phyloP scores from a whole-genome alignment of 2,113 vertebrate species.

The Lycaon pictus region DNA sequence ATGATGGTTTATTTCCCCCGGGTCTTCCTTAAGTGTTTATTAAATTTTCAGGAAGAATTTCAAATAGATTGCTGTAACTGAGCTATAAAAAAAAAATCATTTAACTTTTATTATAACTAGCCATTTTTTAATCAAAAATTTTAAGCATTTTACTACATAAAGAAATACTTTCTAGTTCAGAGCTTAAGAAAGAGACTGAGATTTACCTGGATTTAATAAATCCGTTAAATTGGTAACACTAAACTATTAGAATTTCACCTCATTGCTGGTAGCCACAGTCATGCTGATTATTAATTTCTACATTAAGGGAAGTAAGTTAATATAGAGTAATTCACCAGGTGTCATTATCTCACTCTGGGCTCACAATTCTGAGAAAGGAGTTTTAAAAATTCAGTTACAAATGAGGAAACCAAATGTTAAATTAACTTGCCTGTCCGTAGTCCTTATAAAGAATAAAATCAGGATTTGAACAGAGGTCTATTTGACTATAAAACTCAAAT shows the following conservation, averaged over 20 bases:
- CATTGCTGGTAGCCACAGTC: not conserved
- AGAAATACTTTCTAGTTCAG: slow-evolving; percentile 22
- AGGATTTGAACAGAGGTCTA: slow-evolving; percentile 5
- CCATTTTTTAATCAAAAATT: slow-evolving; percentile 36
- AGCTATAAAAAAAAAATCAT: not conserved
- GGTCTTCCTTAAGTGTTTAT: not conserved
- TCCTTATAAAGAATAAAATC: not conserved
- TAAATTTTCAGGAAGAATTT: slow-evolving; percentile 47
- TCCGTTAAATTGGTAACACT: not conserved
- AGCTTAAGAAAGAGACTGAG: not conserved
- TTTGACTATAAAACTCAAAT: not conserved
- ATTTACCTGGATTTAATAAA: not conserved
- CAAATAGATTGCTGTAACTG: slow-evolving; percentile 3
- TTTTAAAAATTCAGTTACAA: slow-evolving; percentile 25
- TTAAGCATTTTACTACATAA: slow-evolving; percentile 1
- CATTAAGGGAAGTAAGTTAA: not conserved
- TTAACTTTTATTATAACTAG: slow-evolving; percentile 30
- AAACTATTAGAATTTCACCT: slow-evolving; percentile 45
- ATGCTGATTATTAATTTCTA: not conserved
- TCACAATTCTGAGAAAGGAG: not conserved
- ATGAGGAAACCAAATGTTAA: not conserved
- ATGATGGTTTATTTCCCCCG: slow-evolving; percentile 33
- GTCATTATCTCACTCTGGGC: not conserved
- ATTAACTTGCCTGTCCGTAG: not conserved
- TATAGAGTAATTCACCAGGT: not conserved